phyloP scores from a whole-genome alignment of 2,797 vertebrate species.

The Mareca penelope region DNA sequence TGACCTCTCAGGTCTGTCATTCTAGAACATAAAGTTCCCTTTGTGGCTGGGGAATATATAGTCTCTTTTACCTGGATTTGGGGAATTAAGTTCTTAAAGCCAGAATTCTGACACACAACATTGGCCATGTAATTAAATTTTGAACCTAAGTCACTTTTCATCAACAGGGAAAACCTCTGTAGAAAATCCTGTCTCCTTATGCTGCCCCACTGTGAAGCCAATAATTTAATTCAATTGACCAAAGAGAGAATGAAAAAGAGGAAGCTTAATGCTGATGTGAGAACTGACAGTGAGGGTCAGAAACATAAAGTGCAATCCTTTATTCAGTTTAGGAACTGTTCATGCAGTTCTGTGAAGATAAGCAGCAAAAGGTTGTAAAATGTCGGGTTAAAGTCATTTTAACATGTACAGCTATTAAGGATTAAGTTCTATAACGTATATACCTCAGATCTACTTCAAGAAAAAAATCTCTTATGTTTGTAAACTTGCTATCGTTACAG shows the following conservation, averaged over 20 bases:
- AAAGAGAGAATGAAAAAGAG: neutral
- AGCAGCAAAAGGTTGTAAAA: neutral
- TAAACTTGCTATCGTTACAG: neutral
- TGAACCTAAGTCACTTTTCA: neutral
- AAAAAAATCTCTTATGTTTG: neutral
- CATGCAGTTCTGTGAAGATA: neutral
- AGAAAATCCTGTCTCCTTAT: neutral
- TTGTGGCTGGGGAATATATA: fast-evolving
- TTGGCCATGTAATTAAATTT: neutral
- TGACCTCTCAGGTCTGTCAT: neutral
- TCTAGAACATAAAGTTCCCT: neutral
- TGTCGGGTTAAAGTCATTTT: neutral
- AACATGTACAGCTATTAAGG: neutral
- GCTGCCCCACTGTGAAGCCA: neutral
- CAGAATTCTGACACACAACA: neutral
- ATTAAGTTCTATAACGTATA: neutral
- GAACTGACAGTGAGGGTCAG: fast-evolving
- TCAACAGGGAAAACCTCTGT: neutral
- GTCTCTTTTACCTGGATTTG: neutral
- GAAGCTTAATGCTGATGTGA: neutral
- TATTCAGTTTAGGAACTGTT: neutral
- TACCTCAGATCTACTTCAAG: neutral
- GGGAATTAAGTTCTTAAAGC: neutral
- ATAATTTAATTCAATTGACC: neutral
- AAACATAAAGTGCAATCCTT: neutral